These are phyloP conservation scores for Lagenorhynchus albirostris DNA, from an alignment of 2,113 vertebrate genomes.

Conservation along the genomic window DNA sequence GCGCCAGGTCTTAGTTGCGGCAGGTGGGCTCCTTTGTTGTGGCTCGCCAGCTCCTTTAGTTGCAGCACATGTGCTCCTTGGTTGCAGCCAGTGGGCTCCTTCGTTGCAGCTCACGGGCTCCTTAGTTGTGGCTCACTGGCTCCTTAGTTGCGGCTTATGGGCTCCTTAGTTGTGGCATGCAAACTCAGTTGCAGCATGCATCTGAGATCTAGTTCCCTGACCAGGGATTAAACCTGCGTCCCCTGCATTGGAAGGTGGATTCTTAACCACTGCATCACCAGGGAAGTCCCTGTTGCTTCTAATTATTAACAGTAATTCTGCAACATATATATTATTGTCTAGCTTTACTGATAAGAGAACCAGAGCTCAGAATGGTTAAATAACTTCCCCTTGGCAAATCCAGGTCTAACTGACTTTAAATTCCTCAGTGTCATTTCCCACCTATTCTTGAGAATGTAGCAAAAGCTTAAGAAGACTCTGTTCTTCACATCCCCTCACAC, in stretches of 20 bases:
- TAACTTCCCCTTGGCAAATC: not conserved
- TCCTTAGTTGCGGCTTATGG: too few species aligned
- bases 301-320: constrained; percentile 5
- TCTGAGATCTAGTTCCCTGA: too few species aligned
- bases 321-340: not conserved
- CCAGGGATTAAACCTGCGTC: too few species aligned
- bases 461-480: not conserved
- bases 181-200: too few species aligned
- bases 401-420: not conserved
- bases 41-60: too few species aligned
- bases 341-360: not conserved
- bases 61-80: accelerated
- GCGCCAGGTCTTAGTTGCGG: accelerated
- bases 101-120: too few species aligned
- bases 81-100: too few species aligned
- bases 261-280: too few species aligned
- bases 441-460: not conserved
- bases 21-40: too few species aligned
- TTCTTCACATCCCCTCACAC: not conserved
- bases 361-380: not conserved
- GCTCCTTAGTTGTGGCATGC: too few species aligned
- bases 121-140: too few species aligned
- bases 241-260: too few species aligned
- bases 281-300: not conserved
- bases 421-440: not conserved